Evolutionary conservation across 2,888 invertebrate species (phyloP).

Genomic region (Hybos culiciformis): DNA sequence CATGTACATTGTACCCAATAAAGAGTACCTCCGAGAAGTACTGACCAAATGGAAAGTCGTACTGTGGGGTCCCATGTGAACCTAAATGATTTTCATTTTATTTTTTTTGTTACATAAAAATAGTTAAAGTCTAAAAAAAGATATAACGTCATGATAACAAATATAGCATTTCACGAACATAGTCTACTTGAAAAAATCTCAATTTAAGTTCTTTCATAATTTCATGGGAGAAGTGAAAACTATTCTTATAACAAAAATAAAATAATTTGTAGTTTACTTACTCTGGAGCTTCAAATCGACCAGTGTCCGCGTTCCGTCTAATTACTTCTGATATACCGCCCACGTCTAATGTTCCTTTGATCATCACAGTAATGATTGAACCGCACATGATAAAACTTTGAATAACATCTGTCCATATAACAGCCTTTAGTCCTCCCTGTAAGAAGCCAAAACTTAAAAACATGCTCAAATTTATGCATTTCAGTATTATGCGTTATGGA

Average conservation of each 20-base stretch:
- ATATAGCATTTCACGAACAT: too few species aligned
- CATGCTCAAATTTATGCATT: too few species aligned
- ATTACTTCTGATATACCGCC: constrained; percentile 53
- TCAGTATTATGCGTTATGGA: too few species aligned
- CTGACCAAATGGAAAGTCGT: constrained; percentile 62
- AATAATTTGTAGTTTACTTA: constrained; percentile 28
- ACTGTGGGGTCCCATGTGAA: constrained; percentile 64
- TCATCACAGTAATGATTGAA: constrained; percentile 54
- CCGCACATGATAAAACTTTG: constrained; percentile 65
- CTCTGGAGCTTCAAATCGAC: constrained; percentile 56
- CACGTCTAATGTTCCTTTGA: constrained; percentile 60
- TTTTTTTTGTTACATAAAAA: too few species aligned
- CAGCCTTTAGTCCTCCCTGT: constrained; percentile 66
- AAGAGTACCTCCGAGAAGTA: constrained; percentile 59
- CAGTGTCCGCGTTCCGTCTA: constrained; percentile 52
- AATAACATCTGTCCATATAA: constrained; percentile 71
- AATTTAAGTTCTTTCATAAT: too few species aligned
- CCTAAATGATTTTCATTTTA: constrained; percentile 41
- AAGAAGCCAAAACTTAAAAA: too few species aligned
- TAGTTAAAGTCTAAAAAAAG: too few species aligned
- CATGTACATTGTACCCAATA: constrained; percentile 64
- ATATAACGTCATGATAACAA: too few species aligned
- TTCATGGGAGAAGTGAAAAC: too few species aligned
- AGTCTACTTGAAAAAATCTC: too few species aligned
- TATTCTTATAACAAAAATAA: too few species aligned